Conservation (phyloP, 2,797 vertebrate genomes). For the Hyperoplus immaculatus region DNA sequence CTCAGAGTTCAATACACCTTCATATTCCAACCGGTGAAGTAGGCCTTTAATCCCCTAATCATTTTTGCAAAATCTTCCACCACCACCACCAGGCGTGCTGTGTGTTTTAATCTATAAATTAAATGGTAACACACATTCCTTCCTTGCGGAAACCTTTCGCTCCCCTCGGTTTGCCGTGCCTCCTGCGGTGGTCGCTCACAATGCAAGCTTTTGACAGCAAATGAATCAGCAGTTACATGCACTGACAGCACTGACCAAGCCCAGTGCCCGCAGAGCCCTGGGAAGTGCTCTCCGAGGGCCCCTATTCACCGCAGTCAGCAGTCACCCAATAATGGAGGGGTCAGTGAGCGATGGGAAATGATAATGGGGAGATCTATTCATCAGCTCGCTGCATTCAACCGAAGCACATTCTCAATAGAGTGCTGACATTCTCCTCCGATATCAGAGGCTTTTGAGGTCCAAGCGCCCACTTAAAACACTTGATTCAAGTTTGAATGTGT, state of each 20-base stretch:
- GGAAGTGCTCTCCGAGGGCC: constrained; percentile 80
- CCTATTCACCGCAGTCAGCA: constrained; percentile 80
- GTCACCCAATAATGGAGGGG: constrained; percentile 84
- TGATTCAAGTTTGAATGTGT: constrained; percentile 68
- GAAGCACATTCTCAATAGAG: constrained; percentile 73
- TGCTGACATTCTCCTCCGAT: constrained; percentile 74
- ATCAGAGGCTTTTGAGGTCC: constrained; percentile 71
- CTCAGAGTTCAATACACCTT: too few relatives aligned
- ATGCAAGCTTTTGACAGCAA: constrained; percentile 85
- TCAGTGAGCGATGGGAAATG: constrained; percentile 82
- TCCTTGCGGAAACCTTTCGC: constrained; percentile 57
- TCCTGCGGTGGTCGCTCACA: constrained; percentile 79
- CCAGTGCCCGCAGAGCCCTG: constrained; percentile 72
- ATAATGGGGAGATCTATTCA: constrained; percentile 84
- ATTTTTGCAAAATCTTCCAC: not conserved
- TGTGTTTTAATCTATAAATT: constrained; percentile 48
- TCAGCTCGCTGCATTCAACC: constrained; percentile 72
- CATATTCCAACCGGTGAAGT: too few relatives aligned
- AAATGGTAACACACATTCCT: constrained; percentile 77
- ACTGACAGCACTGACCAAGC: constrained; percentile 84
- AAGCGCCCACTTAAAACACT: constrained; percentile 73
- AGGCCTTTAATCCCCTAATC: not conserved
- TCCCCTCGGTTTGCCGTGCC: constrained; percentile 66
- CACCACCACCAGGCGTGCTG: constrained; percentile 6
- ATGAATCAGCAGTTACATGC: constrained; percentile 87